Percentiles rank a stretch among this genome's conserved stretches.
Evolutionary conservation across 2,888 invertebrate species (phyloP).

Genomic region (Hirtodrosophila confusa): DNA sequence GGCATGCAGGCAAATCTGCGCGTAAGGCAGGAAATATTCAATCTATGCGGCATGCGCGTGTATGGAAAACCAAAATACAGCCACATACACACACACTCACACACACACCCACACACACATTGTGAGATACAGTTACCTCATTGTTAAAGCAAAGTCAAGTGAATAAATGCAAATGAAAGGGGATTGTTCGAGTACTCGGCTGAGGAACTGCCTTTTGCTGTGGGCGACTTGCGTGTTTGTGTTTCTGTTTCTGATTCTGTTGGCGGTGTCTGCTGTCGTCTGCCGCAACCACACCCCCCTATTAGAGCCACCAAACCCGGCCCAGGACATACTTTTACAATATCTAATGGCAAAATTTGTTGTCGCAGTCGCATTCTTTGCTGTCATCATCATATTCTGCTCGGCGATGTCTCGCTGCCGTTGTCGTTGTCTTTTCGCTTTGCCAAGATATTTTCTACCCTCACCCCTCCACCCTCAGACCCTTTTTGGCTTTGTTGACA

Average conservation of each 20-base stretch:
- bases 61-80: constrained; percentile 38
- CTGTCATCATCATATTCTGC: constrained; percentile 73
- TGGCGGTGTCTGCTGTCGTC: constrained; percentile 13
- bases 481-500: constrained; percentile 65
- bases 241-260: background rate
- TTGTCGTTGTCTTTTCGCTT: constrained; percentile 40
- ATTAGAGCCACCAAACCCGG: background rate
- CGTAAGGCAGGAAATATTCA: constrained; percentile 68
- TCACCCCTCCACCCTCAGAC: constrained; percentile 11
- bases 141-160: constrained; percentile 77
- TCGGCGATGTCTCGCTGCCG: constrained; percentile 29
- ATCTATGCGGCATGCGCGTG: constrained; percentile 67
- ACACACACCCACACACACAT: background rate
- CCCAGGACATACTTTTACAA: constrained; percentile 64
- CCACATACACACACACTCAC: constrained; percentile 4
- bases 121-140: constrained; percentile 45
- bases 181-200: constrained; percentile 18
- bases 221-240: constrained; percentile 36
- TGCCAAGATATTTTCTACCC: constrained; percentile 36
- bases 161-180: constrained; percentile 75
- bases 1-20: constrained; percentile 63
- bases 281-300: background rate
- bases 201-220: constrained; percentile 21
- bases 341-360: constrained; percentile 75
- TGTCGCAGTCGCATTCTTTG: constrained; percentile 61